Evolutionary conservation across 2,113 vertebrate genomes (phyloP).

Genomic region (Papio anubis): DNA sequence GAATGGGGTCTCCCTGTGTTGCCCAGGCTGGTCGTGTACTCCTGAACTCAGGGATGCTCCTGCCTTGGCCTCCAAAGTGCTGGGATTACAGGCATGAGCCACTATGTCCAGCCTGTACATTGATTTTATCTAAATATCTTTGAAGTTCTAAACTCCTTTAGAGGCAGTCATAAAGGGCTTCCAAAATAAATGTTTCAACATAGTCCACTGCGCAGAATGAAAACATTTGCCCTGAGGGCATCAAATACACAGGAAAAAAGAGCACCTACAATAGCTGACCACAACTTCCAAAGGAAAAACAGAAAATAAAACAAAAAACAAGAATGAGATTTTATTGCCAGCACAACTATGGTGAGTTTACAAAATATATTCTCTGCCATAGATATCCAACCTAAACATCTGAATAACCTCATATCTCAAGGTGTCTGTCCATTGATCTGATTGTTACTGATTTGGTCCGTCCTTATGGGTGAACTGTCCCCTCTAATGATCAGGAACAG

Average conservation of each 20-base stretch:
- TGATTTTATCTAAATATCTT: constrained; percentile 22
- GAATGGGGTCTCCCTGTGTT: too few relatives aligned
- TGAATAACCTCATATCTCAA: constrained; percentile 27
- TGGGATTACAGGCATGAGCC: too few relatives aligned
- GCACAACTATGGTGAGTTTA: constrained; percentile 21
- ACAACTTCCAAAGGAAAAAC: background rate
- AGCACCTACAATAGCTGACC: background rate
- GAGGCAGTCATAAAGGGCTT: background rate
- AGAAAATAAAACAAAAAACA: background rate
- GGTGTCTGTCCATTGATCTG: background rate
- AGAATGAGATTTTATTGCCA: constrained; percentile 43
- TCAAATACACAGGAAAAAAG: background rate
- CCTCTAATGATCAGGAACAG: constrained; percentile 30
- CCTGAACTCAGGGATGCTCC: too few relatives aligned
- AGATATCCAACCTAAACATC: background rate
- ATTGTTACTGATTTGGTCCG: background rate
- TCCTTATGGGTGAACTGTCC: background rate
- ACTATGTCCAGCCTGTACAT: background rate
- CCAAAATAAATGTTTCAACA: background rate
- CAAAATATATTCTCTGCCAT: constrained; percentile 20
- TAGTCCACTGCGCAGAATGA: background rate
- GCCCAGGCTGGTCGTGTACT: too few relatives aligned
- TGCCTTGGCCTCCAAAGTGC: too few relatives aligned
- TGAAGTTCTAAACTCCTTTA: background rate
- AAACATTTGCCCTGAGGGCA: background rate